Conservation (phyloP, 2,797 vertebrate genomes). For the Euthynnus affinis region DNA sequence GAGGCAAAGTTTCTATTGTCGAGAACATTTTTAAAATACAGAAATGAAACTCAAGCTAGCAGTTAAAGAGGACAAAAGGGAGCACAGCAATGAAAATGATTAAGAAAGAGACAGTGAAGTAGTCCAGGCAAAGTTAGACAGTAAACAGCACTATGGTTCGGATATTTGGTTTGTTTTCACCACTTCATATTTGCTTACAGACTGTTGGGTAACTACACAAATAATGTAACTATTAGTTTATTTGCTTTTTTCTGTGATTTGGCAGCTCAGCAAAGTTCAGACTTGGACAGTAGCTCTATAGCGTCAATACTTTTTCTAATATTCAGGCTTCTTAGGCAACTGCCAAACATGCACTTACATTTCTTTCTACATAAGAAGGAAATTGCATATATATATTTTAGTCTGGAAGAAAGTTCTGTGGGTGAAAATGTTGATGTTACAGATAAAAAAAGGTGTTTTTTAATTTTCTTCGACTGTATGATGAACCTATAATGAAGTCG, state of each 20-base stretch:
- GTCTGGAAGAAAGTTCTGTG: neutral
- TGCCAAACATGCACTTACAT: neutral
- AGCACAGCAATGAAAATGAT: neutral
- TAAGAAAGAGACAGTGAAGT: neutral
- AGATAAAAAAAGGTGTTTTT: neutral
- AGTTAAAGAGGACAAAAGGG: neutral
- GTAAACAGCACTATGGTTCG: neutral
- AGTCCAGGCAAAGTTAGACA: neutral
- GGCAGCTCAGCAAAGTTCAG: no score
- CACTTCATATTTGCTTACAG: neutral
- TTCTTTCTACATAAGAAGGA: neutral
- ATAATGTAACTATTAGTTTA: neutral
- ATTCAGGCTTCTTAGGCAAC: conserved; percentile 1
- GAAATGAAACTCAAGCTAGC: neutral
- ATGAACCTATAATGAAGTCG: neutral
- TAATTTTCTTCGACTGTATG: neutral
- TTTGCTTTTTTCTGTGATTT: no score
- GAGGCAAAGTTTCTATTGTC: neutral
- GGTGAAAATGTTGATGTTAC: conserved; percentile 18
- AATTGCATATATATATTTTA: conserved; percentile 16
- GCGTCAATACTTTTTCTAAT: neutral
- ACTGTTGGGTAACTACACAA: neutral
- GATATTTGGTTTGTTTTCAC: neutral
- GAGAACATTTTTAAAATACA: neutral
- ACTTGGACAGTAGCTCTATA: neutral